These are phyloP conservation scores for Trichechus manatus DNA, from an alignment of 2,113 vertebrate genomes.

Conservation along the genomic window DNA sequence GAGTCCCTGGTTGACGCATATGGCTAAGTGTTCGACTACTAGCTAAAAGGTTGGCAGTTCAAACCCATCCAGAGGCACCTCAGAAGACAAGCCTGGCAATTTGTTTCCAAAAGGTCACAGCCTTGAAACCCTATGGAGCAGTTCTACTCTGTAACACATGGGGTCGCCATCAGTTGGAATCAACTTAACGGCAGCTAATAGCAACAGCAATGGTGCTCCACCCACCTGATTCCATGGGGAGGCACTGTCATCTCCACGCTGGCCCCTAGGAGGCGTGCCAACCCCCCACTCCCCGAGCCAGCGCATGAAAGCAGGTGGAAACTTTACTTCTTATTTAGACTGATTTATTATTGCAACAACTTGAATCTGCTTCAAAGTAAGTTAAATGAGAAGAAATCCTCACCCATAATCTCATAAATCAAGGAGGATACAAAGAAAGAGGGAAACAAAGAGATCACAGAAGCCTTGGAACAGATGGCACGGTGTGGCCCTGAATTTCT, in stretches of 20 bases:
- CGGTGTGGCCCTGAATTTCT: background rate
- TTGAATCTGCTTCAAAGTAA: slow-evolving; percentile 61
- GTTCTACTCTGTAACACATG: background rate
- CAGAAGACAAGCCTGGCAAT: background rate
- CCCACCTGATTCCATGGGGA: accelerated
- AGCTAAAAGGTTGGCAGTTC: background rate
- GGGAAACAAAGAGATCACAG: slow-evolving; percentile 46
- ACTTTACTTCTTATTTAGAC: slow-evolving; percentile 51
- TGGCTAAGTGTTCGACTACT: background rate
- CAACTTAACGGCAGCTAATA: too few species aligned
- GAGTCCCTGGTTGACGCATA: too few species aligned
- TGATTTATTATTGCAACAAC: slow-evolving; percentile 64
- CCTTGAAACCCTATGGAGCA: background rate
- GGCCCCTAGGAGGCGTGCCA: background rate
- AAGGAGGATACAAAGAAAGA: slow-evolving; percentile 25
- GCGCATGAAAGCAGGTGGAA: background rate
- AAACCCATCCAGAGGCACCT: background rate
- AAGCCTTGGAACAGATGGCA: background rate
- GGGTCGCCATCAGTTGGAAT: background rate
- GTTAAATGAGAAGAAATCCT: slow-evolving; percentile 58
- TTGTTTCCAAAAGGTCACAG: background rate
- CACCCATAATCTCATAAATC: slow-evolving; percentile 50
- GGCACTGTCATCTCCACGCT: background rate
- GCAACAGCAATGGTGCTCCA: background rate
- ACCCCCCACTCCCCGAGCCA: background rate